Evolutionary conservation across 2,797 vertebrate species (phyloP), one percentile per base, ranked within the genome.

Genomic region (Mareca strepera): DNA sequence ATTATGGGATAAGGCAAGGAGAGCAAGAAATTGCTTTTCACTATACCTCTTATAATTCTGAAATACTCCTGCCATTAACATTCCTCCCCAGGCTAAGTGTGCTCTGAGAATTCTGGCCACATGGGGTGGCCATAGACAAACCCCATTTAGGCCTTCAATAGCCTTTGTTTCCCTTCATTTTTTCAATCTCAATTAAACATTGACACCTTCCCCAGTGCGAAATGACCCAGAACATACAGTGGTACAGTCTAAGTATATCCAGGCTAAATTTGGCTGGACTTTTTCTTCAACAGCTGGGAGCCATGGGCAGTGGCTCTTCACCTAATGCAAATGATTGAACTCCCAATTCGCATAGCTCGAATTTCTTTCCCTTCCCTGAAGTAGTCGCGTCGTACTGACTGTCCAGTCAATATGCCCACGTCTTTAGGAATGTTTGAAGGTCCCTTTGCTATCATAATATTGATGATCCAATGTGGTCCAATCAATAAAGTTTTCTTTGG

Each of bases 11-110:
- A 85, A 93, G 88, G 64, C 75, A 93, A 84, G 74, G 88, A 92
- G 50, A 88, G 68, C 76, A 84, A 90, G 86, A 88, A 91, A 95
- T 93, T 88, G 26, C 74, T 94, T 96, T 94, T 90, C 68, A 80
- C 50, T 55, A 17, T 62, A 77, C 33, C 44, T 68, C 37, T 2
- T 70, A 37, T 69, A 88, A 94, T 87, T 94, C 78, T 94, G 75
- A 84, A 90, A 74, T 75, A 75, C 3, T 80, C 44, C 60, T 68
- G 60, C 48, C 43, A 55, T 87, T 91, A 88, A 68, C 72, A 66
- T 84, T 93, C 58, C 44, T 94, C 78, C 63, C 62, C 55, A 70
- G 85, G 73, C 76, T 79, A 83, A 96, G 89, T 22, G 82, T 66
- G 33, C 67, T 59, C 66, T 86, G 64, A 68, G 75, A 88, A 78